Base-by-base conservation (phyloP, 1,140 invertebrate genomes). In the Drosophila jambulina region DNA sequence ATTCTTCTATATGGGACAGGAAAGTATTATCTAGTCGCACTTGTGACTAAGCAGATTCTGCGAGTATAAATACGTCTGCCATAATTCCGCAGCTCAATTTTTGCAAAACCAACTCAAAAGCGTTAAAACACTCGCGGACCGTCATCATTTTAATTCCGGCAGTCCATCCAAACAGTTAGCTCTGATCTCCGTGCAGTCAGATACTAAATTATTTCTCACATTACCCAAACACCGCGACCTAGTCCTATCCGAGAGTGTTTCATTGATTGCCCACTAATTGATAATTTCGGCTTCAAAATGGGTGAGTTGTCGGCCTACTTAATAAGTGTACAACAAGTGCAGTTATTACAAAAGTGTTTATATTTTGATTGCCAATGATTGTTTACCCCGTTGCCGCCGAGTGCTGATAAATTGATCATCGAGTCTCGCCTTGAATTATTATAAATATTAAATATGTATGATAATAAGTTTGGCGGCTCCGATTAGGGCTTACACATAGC, bases 31-130 rank as follows among this genome's bases (percentile, higher is more conserved):
- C 68, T 80, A 77, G 71, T 53, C 62, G 54, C 74, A 75, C 23
- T 78, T 54, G 75, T 54, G 51, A 54, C 67, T 68, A 75, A 82
- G 59, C 62, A 67, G 45, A 46, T 58, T 61, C 62, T 63, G 29
- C 21, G 71, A 46, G 57, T 63, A 69, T 59, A 77, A 81, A 76
- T 76, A 67, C 64, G 48, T 77, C 80, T 71, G 80, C 75, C 84
- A 81, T 78, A 87, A 80, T 78, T 78, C 54, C 68, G 65, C 58
- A 51, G 78, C 81, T 80, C 53, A 68, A 77, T 60, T 80, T 80
- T 60, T 51, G 56, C 64, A 49, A 65, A 45, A 36, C 74, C 59
- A 59, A 64, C 19, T 62, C 65, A 79, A 82, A 84, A 80, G 76
- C 78, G 78, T 54, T 72, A 69, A 54, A 76, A 58, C 79, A 86